phyloP scores from a whole-genome alignment of 2,113 vertebrate genomes.

The Erythrolamprus reginae region DNA sequence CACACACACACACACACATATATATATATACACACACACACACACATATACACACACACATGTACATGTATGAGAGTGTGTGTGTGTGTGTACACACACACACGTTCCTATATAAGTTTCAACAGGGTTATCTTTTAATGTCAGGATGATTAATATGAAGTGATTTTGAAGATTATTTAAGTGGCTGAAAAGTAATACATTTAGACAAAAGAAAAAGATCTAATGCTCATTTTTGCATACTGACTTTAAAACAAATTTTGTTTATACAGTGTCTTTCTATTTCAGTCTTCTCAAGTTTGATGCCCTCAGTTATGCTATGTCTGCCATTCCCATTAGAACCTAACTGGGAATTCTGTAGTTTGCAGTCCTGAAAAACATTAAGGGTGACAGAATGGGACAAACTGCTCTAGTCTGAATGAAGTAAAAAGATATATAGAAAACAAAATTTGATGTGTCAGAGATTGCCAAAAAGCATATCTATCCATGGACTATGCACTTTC shows the following conservation, averaged over 20 bases:
- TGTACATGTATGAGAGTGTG: too few species aligned
- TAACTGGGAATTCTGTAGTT: not conserved
- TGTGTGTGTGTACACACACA: not conserved
- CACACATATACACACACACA: not conserved
- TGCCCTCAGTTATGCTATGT: not conserved
- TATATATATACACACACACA: too few species aligned
- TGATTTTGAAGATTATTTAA: slow-evolving; percentile 59
- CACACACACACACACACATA: too few species aligned
- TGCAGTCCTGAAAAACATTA: not conserved
- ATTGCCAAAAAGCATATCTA: slow-evolving; percentile 5
- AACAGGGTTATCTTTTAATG: slow-evolving; percentile 55
- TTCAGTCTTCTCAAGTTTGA: not conserved
- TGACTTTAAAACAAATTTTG: slow-evolving; percentile 46
- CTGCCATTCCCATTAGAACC: not conserved
- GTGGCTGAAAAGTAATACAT: slow-evolving; percentile 40
- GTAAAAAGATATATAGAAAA: slow-evolving; percentile 33
- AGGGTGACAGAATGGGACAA: not conserved
- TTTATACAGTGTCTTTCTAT: slow-evolving; percentile 29
- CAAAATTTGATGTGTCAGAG: slow-evolving; percentile 25
- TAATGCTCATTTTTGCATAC: slow-evolving; percentile 45
- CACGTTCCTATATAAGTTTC: slow-evolving; percentile 59
- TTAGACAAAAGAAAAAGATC: slow-evolving; percentile 32
- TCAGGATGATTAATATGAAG: slow-evolving; percentile 58
- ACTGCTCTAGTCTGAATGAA: not conserved
- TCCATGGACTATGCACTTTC: slow-evolving; percentile 32